Evolutionary conservation across 2,797 vertebrate genomes (phyloP).

Genomic region (Gymnothorax reevesii): DNA sequence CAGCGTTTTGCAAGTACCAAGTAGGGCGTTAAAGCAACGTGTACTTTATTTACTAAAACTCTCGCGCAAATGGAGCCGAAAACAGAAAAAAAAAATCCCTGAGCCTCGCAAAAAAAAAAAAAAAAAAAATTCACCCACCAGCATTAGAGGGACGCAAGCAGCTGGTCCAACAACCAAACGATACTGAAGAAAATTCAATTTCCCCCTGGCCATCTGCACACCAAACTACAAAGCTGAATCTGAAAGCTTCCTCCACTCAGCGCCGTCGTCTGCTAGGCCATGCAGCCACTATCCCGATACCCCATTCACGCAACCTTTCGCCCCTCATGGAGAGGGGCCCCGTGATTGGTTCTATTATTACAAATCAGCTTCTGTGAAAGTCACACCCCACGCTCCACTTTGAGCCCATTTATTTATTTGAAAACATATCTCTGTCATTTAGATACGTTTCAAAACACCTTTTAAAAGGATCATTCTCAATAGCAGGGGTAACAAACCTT

Average conservation of each 20-base stretch:
- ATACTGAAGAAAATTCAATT: constrained; percentile 61
- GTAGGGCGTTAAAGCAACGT: constrained; percentile 7
- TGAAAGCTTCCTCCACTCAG: constrained; percentile 43
- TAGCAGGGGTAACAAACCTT: too few species aligned
- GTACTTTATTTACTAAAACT: constrained; percentile 22
- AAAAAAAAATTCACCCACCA: constrained; percentile 45
- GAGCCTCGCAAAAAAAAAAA: constrained; percentile 1
- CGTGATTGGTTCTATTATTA: constrained; percentile 50
- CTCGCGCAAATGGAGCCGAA: constrained; percentile 26
- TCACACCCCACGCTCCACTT: constrained; percentile 44
- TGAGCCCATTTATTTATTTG: constrained; percentile 33
- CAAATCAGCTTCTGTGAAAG: constrained; percentile 53
- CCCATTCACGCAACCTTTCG: constrained; percentile 44
- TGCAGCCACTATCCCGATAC: constrained; percentile 31
- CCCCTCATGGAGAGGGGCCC: constrained; percentile 42
- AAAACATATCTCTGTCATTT: constrained; percentile 34
- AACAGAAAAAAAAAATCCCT: constrained; percentile 22
- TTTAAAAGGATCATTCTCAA: constrained; percentile 21
- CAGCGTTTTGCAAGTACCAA: constrained; percentile 53
- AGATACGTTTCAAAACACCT: constrained; percentile 31
- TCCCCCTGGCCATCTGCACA: constrained; percentile 68
- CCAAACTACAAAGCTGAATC: constrained; percentile 59
- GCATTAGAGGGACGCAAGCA: constrained; percentile 55
- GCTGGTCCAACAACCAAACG: constrained; percentile 59
- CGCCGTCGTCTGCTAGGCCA: constrained; percentile 8